Evolutionary conservation across 2,113 vertebrate genomes (phyloP).

Genomic region (Grus americana): DNA sequence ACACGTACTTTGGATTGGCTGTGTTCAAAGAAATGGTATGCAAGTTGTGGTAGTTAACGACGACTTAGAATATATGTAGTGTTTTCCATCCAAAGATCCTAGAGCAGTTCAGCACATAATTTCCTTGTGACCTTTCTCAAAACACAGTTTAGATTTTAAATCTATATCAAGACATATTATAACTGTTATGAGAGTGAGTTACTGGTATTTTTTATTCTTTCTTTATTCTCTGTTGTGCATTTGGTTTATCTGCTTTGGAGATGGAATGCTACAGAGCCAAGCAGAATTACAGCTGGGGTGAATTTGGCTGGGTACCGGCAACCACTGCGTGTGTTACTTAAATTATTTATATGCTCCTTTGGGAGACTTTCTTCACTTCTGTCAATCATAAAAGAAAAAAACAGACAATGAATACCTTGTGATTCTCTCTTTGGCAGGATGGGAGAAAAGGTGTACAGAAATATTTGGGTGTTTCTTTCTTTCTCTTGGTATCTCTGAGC

Average conservation of each 20-base stretch:
- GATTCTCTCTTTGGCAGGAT: not conserved
- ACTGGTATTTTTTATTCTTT: not conserved
- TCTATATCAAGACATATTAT: not conserved
- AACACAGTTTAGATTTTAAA: not conserved
- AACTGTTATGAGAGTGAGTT: not conserved
- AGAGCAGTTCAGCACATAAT: not conserved
- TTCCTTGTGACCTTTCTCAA: not conserved
- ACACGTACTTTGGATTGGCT: not conserved
- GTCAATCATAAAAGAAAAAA: not conserved
- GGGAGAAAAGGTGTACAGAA: not conserved
- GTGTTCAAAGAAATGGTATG: not conserved
- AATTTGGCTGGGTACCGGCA: not conserved
- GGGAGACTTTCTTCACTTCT: conserved; percentile 1
- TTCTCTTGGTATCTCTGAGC: not conserved
- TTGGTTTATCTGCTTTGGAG: conserved; percentile 3
- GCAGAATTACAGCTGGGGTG: not conserved
- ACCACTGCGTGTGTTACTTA: not conserved
- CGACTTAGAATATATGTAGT: not conserved
- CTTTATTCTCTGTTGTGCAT: not conserved
- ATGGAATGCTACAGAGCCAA: not conserved
- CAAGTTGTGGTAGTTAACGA: not conserved
- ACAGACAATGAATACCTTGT: not conserved
- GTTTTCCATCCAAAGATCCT: not conserved
- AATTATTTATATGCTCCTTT: conserved; percentile 36
- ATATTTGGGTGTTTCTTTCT: not conserved